phyloP scores from a whole-genome alignment of 2,888 invertebrate genomes.

The Andrena marginata region DNA sequence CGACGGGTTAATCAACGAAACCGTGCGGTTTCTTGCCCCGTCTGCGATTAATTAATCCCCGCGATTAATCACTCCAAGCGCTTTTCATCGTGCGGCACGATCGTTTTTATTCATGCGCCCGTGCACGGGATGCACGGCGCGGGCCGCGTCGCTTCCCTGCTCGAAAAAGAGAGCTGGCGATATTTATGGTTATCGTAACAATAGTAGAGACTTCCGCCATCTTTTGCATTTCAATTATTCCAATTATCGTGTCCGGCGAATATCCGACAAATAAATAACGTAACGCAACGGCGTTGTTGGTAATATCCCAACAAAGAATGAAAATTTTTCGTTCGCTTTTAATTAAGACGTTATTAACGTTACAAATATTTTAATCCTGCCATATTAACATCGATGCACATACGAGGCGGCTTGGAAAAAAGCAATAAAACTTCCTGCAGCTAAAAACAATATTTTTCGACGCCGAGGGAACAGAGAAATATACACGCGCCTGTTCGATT shows the following conservation, averaged over 20 bases:
- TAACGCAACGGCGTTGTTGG: too few relatives aligned
- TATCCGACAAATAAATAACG: too few relatives aligned
- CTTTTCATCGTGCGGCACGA: slow-evolving; percentile 62
- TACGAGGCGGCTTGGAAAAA: neutral
- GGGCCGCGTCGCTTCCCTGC: neutral
- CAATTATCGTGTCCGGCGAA: neutral
- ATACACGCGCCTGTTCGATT: slow-evolving; percentile 7
- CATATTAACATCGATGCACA: neutral
- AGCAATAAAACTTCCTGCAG: slow-evolving; percentile 22
- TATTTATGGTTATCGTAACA: slow-evolving; percentile 5
- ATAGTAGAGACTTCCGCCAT: neutral
- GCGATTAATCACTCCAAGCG: slow-evolving; percentile 67
- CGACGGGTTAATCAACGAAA: slow-evolving; percentile 70
- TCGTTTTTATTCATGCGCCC: slow-evolving; percentile 55
- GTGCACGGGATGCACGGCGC: neutral
- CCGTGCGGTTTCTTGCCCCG: slow-evolving; percentile 66
- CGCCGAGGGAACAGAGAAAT: slow-evolving; percentile 22
- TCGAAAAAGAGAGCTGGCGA: neutral
- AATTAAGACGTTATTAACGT: slow-evolving; percentile 11
- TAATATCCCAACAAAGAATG: too few relatives aligned
- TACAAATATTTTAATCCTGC: neutral
- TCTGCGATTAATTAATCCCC: slow-evolving; percentile 69
- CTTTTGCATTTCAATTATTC: slow-evolving; percentile 24
- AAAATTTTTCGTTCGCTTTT: too few relatives aligned
- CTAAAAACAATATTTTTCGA: slow-evolving; percentile 31